A percentile compares a stretch with the other conserved stretches of the same genome.
Evolutionary conservation across 2,797 vertebrate species (phyloP).

Genomic region (Pyrrhura leucotis): DNA sequence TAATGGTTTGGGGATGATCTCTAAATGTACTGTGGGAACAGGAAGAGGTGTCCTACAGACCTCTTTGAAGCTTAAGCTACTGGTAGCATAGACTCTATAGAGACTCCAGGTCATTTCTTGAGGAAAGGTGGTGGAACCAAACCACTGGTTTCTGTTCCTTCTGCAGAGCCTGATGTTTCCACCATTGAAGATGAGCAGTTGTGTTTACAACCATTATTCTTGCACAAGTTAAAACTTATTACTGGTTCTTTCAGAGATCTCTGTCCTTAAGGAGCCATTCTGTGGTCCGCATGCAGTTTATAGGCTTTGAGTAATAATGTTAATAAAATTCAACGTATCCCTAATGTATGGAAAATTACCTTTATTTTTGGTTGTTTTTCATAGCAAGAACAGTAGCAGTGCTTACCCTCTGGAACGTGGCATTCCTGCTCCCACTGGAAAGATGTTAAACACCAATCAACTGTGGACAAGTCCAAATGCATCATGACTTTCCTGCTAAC

Average conservation of each 20-base stretch:
- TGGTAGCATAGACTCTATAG: rapidly evolving
- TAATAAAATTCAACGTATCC: background rate
- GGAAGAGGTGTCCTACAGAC: background rate
- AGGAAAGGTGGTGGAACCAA: background rate
- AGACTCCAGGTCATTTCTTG: background rate
- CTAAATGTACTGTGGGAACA: background rate
- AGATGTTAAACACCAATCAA: background rate
- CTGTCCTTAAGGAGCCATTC: background rate
- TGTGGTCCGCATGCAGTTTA: rapidly evolving
- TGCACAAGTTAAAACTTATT: background rate
- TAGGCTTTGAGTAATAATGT: background rate
- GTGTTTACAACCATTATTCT: background rate
- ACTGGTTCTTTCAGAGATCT: background rate
- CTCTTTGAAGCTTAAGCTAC: background rate
- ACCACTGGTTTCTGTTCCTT: background rate
- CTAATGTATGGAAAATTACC: background rate
- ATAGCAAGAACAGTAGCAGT: background rate
- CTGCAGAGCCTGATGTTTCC: background rate
- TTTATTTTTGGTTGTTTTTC: background rate
- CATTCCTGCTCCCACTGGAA: background rate
- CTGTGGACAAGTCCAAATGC: background rate
- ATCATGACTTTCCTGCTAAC: background rate
- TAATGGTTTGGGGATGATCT: background rate
- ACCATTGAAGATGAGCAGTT: background rate
- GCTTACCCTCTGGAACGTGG: background rate